These are phyloP conservation scores for Sanderia malayensis DNA, from an alignment of 30 jellyfish, hydroid and myxozoan species.

Conservation along the genomic window DNA sequence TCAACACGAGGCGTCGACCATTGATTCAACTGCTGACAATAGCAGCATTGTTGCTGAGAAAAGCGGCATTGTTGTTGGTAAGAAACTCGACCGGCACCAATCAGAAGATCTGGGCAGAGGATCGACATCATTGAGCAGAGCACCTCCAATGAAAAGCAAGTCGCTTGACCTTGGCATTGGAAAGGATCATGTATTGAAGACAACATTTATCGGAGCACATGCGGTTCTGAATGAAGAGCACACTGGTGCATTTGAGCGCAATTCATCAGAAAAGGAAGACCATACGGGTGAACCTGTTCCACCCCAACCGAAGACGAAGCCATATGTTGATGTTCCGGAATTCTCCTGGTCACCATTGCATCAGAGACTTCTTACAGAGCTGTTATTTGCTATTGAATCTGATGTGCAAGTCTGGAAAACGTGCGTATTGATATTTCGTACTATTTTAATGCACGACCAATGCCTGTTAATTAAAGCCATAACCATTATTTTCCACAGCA, in stretches of 20 bases:
- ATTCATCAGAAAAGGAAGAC: slow-evolving; percentile 6
- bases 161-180: slow-evolving; percentile 46
- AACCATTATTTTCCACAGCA: too few relatives aligned
- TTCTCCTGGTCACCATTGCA: slow-evolving; percentile 90
- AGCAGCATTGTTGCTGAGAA: background rate
- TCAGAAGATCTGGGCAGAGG: slow-evolving; percentile 31
- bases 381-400: slow-evolving; percentile 81
- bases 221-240: slow-evolving; percentile 19
- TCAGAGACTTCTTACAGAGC: slow-evolving; percentile 87
- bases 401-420: slow-evolving; percentile 98
- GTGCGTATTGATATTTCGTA: too few relatives aligned
- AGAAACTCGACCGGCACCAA: slow-evolving; percentile 12
- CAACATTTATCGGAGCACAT: slow-evolving; percentile 38
- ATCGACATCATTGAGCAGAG: background rate
- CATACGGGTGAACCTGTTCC: slow-evolving; percentile 25
- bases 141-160: slow-evolving; percentile 28
- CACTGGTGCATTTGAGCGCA: background rate
- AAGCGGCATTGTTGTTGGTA: background rate
- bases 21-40: background rate
- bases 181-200: slow-evolving; percentile 25
- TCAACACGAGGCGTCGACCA: background rate
- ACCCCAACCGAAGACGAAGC: slow-evolving; percentile 64
- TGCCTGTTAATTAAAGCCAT: too few relatives aligned
- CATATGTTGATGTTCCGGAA: slow-evolving; percentile 91
- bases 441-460: too few relatives aligned